Conservation (phyloP, 1,140 invertebrate genomes). For the Sitodiplosis mosellana region DNA sequence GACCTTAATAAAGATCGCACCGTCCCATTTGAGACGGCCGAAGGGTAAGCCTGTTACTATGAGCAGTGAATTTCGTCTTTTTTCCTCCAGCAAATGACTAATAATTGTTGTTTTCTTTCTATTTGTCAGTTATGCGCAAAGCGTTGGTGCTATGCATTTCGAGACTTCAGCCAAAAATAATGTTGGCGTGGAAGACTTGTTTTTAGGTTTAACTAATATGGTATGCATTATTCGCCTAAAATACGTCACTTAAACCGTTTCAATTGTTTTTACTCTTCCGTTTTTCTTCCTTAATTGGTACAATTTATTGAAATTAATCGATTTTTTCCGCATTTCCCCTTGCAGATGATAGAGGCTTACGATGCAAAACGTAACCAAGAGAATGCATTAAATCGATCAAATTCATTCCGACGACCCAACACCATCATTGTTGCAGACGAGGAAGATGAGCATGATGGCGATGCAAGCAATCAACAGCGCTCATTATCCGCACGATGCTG, state of each 20-base stretch:
- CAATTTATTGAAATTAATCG: neutral
- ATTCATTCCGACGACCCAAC: conserved; percentile 31
- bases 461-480: conserved; percentile 1
- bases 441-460: conserved; percentile 10
- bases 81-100: neutral
- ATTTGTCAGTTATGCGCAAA: conserved; percentile 75
- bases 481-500: conserved; percentile 19
- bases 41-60: conserved; percentile 38
- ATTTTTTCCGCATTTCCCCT: neutral
- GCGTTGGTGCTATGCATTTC: conserved; percentile 86
- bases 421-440: conserved; percentile 44
- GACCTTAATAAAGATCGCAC: conserved; percentile 85
- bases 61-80: neutral
- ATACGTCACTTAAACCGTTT: neutral
- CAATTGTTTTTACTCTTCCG: neutral
- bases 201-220: conserved; percentile 59
- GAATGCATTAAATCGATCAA: conserved; percentile 28
- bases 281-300: neutral
- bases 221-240: neutral
- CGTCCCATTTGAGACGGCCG: conserved; percentile 68
- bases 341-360: conserved; percentile 36
- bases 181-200: conserved; percentile 82
- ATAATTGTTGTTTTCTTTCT: neutral
- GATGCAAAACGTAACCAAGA: conserved; percentile 26
- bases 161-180: conserved; percentile 92